phyloP scores from a whole-genome alignment of 2,113 vertebrate species.

The Bubo bubo region DNA sequence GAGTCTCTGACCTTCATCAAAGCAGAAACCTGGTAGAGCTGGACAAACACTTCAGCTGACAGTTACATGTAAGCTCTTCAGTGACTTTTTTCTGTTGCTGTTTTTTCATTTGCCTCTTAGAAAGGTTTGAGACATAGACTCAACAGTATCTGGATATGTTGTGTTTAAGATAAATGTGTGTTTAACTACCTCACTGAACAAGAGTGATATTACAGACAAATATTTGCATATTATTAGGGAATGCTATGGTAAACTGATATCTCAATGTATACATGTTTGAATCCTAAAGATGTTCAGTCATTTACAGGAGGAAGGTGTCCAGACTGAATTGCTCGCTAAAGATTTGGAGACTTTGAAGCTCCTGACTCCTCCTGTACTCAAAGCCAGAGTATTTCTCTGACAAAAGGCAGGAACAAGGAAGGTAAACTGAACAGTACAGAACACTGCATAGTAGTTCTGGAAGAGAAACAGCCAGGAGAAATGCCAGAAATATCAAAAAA shows the following conservation, averaged over 20 bases:
- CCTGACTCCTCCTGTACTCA: not conserved
- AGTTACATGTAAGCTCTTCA: not conserved
- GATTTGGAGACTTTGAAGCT: not conserved
- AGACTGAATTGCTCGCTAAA: not conserved
- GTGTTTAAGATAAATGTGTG: accelerated
- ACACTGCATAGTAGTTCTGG: not conserved
- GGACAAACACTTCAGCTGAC: not conserved
- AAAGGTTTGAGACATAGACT: not conserved
- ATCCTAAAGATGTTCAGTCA: not conserved
- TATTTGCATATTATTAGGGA: not conserved
- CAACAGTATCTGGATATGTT: not conserved
- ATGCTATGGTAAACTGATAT: not conserved
- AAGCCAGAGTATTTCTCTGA: not conserved
- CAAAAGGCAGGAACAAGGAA: not conserved
- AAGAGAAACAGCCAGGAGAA: not conserved
- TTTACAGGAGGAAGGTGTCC: not conserved
- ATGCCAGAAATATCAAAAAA: not conserved
- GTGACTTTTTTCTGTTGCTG: not conserved
- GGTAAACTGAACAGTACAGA: not conserved
- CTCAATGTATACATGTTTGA: not conserved
- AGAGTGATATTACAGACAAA: not conserved
- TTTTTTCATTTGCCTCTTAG: not conserved
- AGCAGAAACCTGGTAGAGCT: not conserved
- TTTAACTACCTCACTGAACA: not conserved
- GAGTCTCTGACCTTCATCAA: not conserved